phyloP scores from a whole-genome alignment of 2,888 invertebrate species.

The Mechanitis messenoides region DNA sequence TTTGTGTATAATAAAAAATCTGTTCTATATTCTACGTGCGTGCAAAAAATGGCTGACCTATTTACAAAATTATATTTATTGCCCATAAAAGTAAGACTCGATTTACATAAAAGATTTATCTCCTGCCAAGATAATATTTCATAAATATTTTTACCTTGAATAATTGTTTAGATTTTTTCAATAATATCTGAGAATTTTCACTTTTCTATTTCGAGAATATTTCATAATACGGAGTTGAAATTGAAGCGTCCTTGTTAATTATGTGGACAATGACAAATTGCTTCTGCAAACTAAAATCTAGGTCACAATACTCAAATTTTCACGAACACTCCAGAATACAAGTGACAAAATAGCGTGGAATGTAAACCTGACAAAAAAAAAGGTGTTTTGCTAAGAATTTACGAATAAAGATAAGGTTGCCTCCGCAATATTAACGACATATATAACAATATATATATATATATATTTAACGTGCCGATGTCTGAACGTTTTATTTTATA shows the following conservation, averaged over 20 bases:
- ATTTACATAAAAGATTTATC: conserved; percentile 41
- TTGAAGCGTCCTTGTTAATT: conserved; percentile 29
- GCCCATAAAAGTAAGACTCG: conserved; percentile 39
- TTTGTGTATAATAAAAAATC: background rate
- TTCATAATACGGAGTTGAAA: conserved; percentile 8
- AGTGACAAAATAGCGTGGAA: conserved; percentile 30
- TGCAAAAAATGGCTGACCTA: conserved; percentile 33
- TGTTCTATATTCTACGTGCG: background rate
- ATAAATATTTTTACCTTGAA: no score
- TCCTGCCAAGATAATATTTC: background rate
- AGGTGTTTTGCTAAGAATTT: conserved; percentile 32
- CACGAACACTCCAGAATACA: conserved; percentile 19
- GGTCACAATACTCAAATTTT: conserved; percentile 28
- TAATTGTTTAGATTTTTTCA: no score
- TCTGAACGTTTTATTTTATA: no score
- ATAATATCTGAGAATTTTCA: no score
- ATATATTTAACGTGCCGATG: no score
- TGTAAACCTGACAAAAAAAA: conserved; percentile 30
- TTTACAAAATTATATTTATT: conserved; percentile 46
- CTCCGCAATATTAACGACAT: conserved; percentile 5
- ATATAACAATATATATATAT: background rate
- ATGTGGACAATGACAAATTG: conserved; percentile 21
- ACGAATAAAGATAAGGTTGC: conserved; percentile 26
- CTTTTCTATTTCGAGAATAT: no score
- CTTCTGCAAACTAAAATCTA: conserved; percentile 22